phyloP scores from a whole-genome alignment of 92 coral and sea anemone species.

The Siderastrea radians region DNA sequence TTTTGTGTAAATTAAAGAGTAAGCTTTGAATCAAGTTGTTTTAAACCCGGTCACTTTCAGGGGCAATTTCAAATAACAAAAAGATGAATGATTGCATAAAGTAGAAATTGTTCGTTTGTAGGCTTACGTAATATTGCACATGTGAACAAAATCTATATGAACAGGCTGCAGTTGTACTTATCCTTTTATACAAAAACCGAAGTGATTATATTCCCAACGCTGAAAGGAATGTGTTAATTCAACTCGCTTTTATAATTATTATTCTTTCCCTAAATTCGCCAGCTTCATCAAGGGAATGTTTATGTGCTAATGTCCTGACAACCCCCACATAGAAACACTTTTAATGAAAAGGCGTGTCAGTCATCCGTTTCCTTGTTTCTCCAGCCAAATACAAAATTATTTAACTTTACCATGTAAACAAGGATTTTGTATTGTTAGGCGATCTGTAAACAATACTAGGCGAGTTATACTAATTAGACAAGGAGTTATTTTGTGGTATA shows the following conservation, averaged over 20 bases:
- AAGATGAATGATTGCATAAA: neutral
- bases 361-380: neutral
- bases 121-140: neutral
- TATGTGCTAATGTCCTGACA: neutral
- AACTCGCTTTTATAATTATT: neutral
- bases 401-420: slow-evolving; percentile 19
- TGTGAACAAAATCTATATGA: neutral
- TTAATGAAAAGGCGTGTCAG: neutral
- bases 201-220: neutral
- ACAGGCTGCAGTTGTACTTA: neutral
- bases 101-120: slow-evolving; percentile 4
- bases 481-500: neutral
- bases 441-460: neutral
- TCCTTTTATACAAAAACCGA: neutral
- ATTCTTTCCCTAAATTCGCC: neutral
- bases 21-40: neutral
- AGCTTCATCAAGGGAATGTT: neutral
- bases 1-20: slow-evolving; percentile 2
- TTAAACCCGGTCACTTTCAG: neutral
- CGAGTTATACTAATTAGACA: neutral
- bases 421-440: neutral
- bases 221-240: neutral
- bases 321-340: neutral
- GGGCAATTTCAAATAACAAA: neutral
- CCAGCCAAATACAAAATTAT: neutral